Conservation (phyloP, 2,888 invertebrate species). For the Cylloceria caligata region DNA sequence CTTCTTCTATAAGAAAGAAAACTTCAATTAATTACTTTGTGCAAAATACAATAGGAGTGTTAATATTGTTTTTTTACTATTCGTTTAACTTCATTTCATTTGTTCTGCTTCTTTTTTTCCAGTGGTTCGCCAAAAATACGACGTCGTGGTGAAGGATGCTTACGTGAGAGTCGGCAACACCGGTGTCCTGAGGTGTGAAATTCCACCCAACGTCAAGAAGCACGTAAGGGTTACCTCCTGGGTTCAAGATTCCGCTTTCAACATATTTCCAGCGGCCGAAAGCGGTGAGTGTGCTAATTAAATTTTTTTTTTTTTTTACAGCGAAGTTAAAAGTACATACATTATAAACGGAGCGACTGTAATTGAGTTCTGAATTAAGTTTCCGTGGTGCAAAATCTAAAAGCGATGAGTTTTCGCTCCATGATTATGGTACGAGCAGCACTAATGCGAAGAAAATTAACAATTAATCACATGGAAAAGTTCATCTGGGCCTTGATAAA, state of each 20-base stretch:
- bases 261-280: conserved; percentile 91
- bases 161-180: conserved; percentile 96
- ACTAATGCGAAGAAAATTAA: conserved; percentile 48
- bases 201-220: conserved; percentile 94
- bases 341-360: conserved; percentile 24
- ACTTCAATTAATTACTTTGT: neutral
- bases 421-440: neutral
- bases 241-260: conserved; percentile 93
- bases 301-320: too few relatives aligned
- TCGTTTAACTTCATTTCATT: neutral
- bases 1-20: too few relatives aligned
- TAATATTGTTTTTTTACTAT: neutral
- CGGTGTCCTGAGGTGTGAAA: conserved; percentile 95
- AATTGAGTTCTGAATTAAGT: conserved; percentile 45
- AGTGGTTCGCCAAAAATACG: conserved; percentile 95
- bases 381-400: neutral
- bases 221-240: conserved; percentile 95
- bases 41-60: neutral
- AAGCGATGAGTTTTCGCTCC: neutral
- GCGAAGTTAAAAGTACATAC: neutral
- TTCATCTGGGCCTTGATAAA: conserved; percentile 9
- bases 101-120: conserved; percentile 80
- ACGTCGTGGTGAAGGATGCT: conserved; percentile 95
- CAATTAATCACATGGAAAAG: conserved; percentile 36
- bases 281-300: conserved; percentile 85